Base-by-base conservation (phyloP, 1,140 invertebrate species). In the Drosophila cardini region DNA sequence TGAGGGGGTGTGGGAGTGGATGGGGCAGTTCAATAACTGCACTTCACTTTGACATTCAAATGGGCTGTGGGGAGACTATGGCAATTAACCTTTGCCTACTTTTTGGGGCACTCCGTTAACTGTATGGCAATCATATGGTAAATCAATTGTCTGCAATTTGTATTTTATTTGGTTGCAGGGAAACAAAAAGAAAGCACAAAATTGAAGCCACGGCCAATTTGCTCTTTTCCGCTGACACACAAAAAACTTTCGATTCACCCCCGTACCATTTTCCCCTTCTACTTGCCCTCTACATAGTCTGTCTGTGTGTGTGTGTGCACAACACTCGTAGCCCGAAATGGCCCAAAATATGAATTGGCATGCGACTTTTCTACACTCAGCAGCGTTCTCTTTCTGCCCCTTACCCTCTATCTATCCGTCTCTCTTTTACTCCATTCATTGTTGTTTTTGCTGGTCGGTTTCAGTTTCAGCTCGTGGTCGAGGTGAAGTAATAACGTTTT, bases 141-240 rank as follows among this genome's bases (percentile, higher is more conserved):
- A 90, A 90, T 91, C 89, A 90, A 90, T 90, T 90, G 87, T 85
- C 83, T 80, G 83, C 76, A 89, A 90, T 90, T 90, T 90, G 76
- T 85, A 60, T 74, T 81, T 86, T 82, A 82, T 89, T 82, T 73
- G 83, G 62, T 72, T 52, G 80, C 79, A 86, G 68, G 26, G 34
- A 67, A 68, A 42, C 38, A 11, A 36, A 3, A 55, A 55, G 15
- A 38, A 55, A 55, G 10, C 36, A 18, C 16, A 45, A 78, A 90
- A 90, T 87, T 90, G 78, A 78, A 90, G 83, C 81, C 89, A 90
- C 73, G 89, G 89, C 82, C 89, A 90, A 90, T 90, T 90, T 89
- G 68, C 74, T 60, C 75, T 80, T 84, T 87, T 83, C 80, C 87
- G 79, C 77, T 78, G 78, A 71, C 72, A 79, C 67, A 77, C 83